Evolutionary conservation across 2,113 vertebrate genomes (phyloP).

Genomic region (Python bivittatus): DNA sequence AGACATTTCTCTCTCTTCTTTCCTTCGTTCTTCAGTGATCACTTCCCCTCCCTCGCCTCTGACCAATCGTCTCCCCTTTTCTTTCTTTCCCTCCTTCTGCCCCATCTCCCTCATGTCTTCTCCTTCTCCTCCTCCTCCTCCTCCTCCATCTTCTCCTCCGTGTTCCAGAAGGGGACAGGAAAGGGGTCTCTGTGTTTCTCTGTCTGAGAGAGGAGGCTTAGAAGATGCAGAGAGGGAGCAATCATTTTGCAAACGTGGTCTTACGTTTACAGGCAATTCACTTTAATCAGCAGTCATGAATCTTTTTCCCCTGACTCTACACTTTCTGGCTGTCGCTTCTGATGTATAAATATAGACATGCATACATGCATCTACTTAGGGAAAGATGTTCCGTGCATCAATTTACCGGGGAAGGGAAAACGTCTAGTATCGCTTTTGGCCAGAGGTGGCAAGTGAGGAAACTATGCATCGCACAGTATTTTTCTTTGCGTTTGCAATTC

Average conservation of each 20-base stretch:
- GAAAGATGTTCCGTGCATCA: not conserved
- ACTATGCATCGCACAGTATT: fast-evolving
- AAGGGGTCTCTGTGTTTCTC: not conserved
- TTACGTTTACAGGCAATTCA: not conserved
- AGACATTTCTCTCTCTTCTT: not conserved
- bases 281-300: not conserved
- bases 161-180: not conserved
- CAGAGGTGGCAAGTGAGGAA: not conserved
- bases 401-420: not conserved
- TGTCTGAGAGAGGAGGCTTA: not conserved
- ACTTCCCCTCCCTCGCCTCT: too few relatives aligned
- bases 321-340: not conserved
- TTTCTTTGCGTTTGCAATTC: not conserved
- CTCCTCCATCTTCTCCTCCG: not conserved
- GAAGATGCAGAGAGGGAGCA: not conserved
- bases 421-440: not conserved
- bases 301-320: not conserved
- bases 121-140: fast-evolving
- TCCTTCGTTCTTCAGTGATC: not conserved
- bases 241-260: not conserved
- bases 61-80: not conserved
- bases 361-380: not conserved
- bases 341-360: not conserved
- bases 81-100: not conserved
- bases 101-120: too few relatives aligned